Percentiles rank a stretch among this genome's conserved stretches.
Evolutionary conservation across 2,797 vertebrate genomes (phyloP).

Genomic region (Sardinella longiceps): DNA sequence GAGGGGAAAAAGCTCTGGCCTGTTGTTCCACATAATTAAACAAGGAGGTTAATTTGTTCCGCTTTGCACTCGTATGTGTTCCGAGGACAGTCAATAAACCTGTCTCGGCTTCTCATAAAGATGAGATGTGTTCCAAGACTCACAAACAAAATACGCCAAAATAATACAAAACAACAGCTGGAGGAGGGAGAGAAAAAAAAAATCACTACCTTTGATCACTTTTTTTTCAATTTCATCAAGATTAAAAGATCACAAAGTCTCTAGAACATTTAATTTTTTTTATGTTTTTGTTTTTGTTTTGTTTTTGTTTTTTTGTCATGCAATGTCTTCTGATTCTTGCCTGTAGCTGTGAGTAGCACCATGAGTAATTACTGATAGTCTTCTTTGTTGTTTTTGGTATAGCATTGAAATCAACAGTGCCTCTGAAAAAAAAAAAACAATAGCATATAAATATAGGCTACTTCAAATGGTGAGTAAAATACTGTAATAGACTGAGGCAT

Average conservation of each 20-base stretch:
- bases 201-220: neutral
- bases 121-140: neutral
- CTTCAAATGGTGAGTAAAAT: neutral
- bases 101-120: neutral
- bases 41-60: conserved; percentile 26
- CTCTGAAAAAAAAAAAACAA: neutral
- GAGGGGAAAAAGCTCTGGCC: neutral
- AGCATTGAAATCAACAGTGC: neutral
- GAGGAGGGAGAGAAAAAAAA: neutral
- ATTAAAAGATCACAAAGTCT: neutral
- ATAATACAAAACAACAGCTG: neutral
- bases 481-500: neutral
- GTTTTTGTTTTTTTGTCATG: neutral
- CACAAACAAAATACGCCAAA: neutral
- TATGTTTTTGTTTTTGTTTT: too few relatives aligned
- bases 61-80: neutral
- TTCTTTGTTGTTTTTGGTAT: neutral
- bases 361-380: neutral
- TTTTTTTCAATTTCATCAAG: neutral
- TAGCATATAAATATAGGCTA: neutral
- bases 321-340: neutral
- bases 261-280: too few relatives aligned
- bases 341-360: neutral
- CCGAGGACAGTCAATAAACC: conserved; percentile 12
- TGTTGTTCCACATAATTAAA: conserved; percentile 23